These are phyloP conservation scores for Phalacrocorax aristotelis DNA, from an alignment of 2,113 vertebrate species.

Conservation along the genomic window DNA sequence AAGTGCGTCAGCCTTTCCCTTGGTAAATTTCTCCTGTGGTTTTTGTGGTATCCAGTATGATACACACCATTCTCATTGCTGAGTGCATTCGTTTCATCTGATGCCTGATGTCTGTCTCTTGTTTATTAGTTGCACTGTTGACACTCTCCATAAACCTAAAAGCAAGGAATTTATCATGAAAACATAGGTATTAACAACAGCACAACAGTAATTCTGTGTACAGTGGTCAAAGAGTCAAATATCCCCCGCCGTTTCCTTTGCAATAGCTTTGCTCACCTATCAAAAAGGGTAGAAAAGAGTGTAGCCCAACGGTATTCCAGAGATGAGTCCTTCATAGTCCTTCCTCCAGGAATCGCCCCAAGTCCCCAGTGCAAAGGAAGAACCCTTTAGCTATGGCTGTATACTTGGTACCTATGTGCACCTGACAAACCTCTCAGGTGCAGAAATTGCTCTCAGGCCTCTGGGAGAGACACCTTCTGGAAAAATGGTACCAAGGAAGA, in stretches of 20 bases:
- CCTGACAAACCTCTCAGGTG: not conserved
- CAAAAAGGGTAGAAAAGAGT: not conserved
- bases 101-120: slow-evolving; percentile 28
- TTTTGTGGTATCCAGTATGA: slow-evolving; percentile 48
- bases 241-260: not conserved
- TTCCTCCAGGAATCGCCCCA: not conserved
- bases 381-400: not conserved
- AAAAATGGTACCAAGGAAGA: not conserved
- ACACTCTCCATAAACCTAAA: slow-evolving; percentile 23
- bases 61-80: slow-evolving; percentile 24
- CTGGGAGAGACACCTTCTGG: not conserved
- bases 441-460: not conserved
- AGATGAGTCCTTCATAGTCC: not conserved
- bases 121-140: slow-evolving; percentile 39
- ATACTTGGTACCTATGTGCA: not conserved
- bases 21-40: slow-evolving; percentile 24
- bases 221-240: not conserved
- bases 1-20: slow-evolving; percentile 23
- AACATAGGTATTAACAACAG: slow-evolving; percentile 27
- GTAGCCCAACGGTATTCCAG: not conserved
- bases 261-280: not conserved
- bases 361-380: not conserved
- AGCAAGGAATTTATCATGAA: slow-evolving; percentile 40
- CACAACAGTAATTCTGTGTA: not conserved
- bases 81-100: not conserved